Conservation (phyloP, 2,888 invertebrate genomes). For the Euzophera pinguis region DNA sequence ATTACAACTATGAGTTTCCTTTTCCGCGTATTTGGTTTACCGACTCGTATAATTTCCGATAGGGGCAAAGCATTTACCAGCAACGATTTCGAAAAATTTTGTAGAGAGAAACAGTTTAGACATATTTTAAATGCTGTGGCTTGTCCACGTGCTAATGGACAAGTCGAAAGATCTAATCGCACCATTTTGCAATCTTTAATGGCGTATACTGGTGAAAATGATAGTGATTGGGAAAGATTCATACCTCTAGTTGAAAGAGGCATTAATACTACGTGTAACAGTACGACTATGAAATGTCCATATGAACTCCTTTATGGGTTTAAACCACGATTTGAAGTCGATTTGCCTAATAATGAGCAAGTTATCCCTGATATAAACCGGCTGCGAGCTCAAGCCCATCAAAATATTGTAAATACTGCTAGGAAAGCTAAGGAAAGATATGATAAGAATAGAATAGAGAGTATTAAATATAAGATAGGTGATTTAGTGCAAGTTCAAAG, state of each 20-base stretch:
- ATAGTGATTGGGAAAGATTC: constrained; percentile 1
- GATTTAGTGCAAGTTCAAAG: constrained; percentile 8
- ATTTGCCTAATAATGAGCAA: background rate
- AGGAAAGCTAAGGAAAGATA: background rate
- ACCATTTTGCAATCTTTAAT: background rate
- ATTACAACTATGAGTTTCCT: background rate
- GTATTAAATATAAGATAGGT: background rate
- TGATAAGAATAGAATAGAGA: background rate
- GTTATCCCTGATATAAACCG: background rate
- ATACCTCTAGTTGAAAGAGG: background rate
- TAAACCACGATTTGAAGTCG: background rate
- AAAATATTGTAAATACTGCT: background rate
- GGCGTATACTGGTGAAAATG: background rate
- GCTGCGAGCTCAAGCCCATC: background rate
- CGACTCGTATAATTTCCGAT: background rate
- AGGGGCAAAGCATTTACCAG: constrained; percentile 1
- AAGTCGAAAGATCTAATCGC: constrained; percentile 4
- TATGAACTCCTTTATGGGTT: background rate
- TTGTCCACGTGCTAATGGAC: constrained; percentile 5
- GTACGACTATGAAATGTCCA: background rate
- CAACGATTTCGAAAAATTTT: background rate
- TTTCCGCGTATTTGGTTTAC: background rate
- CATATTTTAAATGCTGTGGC: constrained; percentile 8
- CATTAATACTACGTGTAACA: background rate
- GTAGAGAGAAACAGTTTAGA: background rate